Base-by-base conservation (phyloP, 2,888 invertebrate species). In the Leptinotarsa haldemani region DNA sequence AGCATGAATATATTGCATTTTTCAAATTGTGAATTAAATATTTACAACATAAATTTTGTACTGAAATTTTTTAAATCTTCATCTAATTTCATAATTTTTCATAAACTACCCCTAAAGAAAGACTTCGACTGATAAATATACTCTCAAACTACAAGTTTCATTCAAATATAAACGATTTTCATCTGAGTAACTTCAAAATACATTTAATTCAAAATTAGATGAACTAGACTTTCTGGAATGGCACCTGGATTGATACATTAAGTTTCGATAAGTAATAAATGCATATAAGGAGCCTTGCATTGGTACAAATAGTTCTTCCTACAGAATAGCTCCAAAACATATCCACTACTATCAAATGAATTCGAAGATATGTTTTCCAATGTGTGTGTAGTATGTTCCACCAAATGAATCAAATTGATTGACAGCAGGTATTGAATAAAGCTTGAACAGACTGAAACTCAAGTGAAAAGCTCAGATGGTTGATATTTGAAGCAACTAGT, bases 231-330 rank as follows among this genome's bases (percentile, higher is more conserved):
- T 3, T 61, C 30, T 61, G 58, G 16, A 61, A 61, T 61, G 58
- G 58, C 58, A 61, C 58, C 58, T 61, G 13, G 30, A 30, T 61
- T 61, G 58, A 25, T 61, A 25, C 58, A 61, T 25, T 61, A 15
- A 22, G 9, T 20, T 58, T 16, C 1, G 22, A 12, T 25, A 58
- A 12, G 25, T 12, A 20, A 58, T 12, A 16, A 25, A 58, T 25
- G 5, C 53, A 53, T 53, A n/a, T 20, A 53, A 18, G 20, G 30
- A 30, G 30, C 9, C n/a, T 53, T 18, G n/a, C 1, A 53, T 53
- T 18, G 53, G n/a, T 53, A n/a, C 20, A n/a, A 53, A 53, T 53
- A 16, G 13, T 16, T 50, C 16, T 53, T 53, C 4, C 53, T 18
- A 18, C 53, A 12, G 16, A 18, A 53, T 18, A 9, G 53, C 53